These are phyloP conservation scores for Nerophis lumbriciformis DNA, from an alignment of 2,113 vertebrate species.

Conservation along the genomic window DNA sequence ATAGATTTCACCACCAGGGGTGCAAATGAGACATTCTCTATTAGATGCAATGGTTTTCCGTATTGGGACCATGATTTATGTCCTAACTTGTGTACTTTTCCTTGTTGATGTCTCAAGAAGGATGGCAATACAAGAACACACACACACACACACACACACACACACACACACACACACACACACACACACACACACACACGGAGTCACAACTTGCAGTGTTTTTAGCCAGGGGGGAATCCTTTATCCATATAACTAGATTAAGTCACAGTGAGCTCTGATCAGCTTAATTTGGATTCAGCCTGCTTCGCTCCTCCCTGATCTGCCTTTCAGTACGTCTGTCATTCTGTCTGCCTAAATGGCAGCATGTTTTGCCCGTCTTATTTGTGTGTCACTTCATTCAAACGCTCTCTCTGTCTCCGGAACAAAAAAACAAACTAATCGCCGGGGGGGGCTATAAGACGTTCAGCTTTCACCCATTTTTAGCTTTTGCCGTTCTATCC, in stretches of 20 bases:
- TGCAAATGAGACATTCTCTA: no score
- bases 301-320: conserved; percentile 42
- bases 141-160: not conserved
- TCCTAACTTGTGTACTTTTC: no score
- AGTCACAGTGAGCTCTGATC: conserved; percentile 60
- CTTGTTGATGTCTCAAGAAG: no score
- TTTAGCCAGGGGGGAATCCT: conserved; percentile 59
- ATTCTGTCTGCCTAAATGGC: conserved; percentile 27
- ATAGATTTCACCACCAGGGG: no score
- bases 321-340: conserved; percentile 39
- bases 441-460: not conserved
- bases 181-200: conserved; percentile 4
- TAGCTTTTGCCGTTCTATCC: not conserved
- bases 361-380: conserved; percentile 4
- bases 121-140: no score
- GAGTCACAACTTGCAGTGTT: conserved; percentile 56
- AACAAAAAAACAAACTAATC: not conserved
- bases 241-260: conserved; percentile 70
- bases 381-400: conserved; percentile 21
- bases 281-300: conserved; percentile 63
- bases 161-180: conserved; percentile 1
- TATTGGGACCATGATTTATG: no score
- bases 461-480: conserved; percentile 8
- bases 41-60: no score
- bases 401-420: conserved; percentile 10